Percentiles rank a stretch among this genome's conserved stretches.
These are phyloP conservation scores for Desmodus rotundus DNA, from an alignment of 2,113 vertebrate genomes.

Conservation along the genomic window DNA sequence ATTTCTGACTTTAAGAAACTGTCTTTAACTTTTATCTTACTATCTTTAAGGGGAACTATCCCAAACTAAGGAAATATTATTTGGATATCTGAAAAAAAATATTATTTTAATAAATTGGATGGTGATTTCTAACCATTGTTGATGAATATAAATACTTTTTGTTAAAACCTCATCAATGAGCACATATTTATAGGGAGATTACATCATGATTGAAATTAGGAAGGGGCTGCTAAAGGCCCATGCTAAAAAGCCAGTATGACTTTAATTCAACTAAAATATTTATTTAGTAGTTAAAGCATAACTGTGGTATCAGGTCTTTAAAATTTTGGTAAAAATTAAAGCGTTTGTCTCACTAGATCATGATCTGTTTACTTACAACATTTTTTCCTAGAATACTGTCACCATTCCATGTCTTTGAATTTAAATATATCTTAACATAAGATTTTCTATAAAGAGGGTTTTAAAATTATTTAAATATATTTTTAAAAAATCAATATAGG, in stretches of 20 bases:
- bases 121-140: not conserved
- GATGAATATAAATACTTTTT: not conserved
- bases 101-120: not conserved
- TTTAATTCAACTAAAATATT: conserved; percentile 2
- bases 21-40: not conserved
- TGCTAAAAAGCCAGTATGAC: not conserved
- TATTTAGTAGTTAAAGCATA: not conserved
- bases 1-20: not conserved
- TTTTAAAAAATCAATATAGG: not conserved
- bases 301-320: not conserved
- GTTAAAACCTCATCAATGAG: not conserved
- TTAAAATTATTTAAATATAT: not conserved
- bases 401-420: not conserved
- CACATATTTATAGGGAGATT: not conserved
- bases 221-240: not conserved
- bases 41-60: not conserved
- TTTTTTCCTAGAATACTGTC: not conserved
- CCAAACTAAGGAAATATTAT: conserved; percentile 8
- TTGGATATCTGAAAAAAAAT: conserved; percentile 1
- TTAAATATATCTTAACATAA: not conserved
- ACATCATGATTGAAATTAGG: not conserved
- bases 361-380: not conserved
- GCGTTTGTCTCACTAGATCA: not conserved
- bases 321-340: conserved; percentile 21
- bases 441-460: not conserved